Percentiles rank a stretch among this genome's conserved stretches.
These are phyloP conservation scores for Vollenhovia emeryi DNA, from an alignment of 1,140 invertebrate species.

Conservation along the genomic window DNA sequence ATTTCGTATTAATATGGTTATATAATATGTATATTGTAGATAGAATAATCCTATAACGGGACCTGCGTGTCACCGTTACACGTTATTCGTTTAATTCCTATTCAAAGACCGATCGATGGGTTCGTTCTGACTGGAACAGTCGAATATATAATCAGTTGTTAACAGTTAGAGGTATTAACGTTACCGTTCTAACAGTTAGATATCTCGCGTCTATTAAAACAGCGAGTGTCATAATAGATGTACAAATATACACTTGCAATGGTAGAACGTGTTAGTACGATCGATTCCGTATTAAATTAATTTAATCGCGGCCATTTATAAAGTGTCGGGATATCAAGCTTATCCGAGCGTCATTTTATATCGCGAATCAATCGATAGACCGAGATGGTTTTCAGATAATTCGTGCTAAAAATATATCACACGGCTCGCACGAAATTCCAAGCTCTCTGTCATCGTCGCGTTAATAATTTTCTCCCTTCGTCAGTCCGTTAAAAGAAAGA, in stretches of 20 bases:
- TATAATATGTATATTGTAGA: not conserved
- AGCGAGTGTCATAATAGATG: not conserved
- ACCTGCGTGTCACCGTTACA: not conserved
- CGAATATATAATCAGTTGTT: conserved; percentile 2
- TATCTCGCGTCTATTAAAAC: not conserved
- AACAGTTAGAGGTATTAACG: conserved; percentile 14
- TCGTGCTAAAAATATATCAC: not conserved
- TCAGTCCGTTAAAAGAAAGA: not conserved
- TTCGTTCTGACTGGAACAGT: not conserved
- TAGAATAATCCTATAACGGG: conserved; percentile 3
- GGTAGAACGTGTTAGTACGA: not conserved
- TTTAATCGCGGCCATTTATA: conserved; percentile 3
- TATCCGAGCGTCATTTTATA: not conserved
- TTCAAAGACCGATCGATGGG: not conserved
- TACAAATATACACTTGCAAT: not conserved
- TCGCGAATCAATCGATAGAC: not conserved
- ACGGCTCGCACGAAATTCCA: not conserved
- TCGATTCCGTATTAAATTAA: not conserved
- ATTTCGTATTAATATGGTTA: conserved; percentile 3
- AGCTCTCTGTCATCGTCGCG: not conserved
- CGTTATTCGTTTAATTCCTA: conserved; percentile 5
- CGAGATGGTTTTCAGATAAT: not conserved
- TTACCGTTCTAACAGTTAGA: no score
- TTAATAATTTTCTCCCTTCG: not conserved
- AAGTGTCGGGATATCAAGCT: not conserved